A percentile compares a stretch with the other conserved stretches of the same genome.
Evolutionary conservation across 2,888 invertebrate genomes (phyloP).

Genomic region (Matsumyia berberina): DNA sequence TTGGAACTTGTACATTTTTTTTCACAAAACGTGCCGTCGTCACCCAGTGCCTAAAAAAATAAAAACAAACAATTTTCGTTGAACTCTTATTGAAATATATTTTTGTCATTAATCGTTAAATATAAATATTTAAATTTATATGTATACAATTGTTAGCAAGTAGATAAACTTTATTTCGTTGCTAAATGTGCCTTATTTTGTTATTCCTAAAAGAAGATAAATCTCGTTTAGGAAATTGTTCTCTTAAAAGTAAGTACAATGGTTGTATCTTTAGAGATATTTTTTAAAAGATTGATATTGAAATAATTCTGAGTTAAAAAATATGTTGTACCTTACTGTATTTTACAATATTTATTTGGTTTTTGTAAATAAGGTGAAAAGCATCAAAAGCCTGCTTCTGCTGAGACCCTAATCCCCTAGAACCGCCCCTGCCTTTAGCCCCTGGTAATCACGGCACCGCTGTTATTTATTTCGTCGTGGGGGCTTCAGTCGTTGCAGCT

Average conservation of each 20-base stretch:
- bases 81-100: conserved; percentile 52
- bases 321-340: too few relatives aligned
- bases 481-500: too few relatives aligned
- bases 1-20: conserved; percentile 42
- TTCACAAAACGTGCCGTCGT: conserved; percentile 49
- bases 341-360: too few relatives aligned
- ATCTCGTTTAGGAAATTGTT: conserved; percentile 51
- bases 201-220: conserved; percentile 62
- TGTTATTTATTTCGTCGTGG: too few relatives aligned
- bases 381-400: too few relatives aligned
- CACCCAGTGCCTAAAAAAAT: conserved; percentile 62
- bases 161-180: conserved; percentile 36
- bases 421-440: too few relatives aligned
- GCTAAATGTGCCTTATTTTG: conserved; percentile 73
- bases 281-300: not conserved
- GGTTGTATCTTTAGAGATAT: too few relatives aligned
- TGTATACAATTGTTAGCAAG: conserved; percentile 62
- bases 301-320: not conserved
- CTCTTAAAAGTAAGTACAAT: conserved; percentile 62
- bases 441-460: too few relatives aligned
- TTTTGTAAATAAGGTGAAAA: too few relatives aligned
- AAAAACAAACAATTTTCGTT: conserved; percentile 52
- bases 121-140: conserved; percentile 58
- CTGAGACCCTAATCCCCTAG: too few relatives aligned
- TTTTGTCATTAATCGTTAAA: conserved; percentile 57